Conservation (phyloP, 2,888 invertebrate genomes). For the Nomada goodeniana region DNA sequence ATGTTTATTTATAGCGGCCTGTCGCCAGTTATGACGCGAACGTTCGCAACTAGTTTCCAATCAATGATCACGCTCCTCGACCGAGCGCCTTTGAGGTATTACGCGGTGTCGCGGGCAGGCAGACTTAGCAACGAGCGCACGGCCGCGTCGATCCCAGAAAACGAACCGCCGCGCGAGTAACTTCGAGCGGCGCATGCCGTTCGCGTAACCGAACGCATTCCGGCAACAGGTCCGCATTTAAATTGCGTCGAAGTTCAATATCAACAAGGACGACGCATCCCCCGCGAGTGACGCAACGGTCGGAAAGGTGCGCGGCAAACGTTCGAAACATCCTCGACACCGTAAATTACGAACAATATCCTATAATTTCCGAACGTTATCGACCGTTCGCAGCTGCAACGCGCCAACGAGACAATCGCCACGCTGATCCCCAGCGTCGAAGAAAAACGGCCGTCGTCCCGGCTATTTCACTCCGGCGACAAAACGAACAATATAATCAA, state of each 20-base stretch:
- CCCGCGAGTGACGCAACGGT: neutral
- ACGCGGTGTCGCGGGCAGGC: neutral
- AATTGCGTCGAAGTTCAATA: no score
- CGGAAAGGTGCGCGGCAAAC: neutral
- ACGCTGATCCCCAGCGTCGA: neutral
- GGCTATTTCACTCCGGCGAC: neutral
- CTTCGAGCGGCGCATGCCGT: neutral
- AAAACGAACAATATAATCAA: slow-evolving; percentile 26
- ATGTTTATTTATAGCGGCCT: slow-evolving; percentile 56
- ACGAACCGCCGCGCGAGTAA: neutral
- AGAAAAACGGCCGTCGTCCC: neutral
- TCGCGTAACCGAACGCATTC: neutral
- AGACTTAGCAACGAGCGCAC: neutral
- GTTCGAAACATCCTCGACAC: neutral
- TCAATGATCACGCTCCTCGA: slow-evolving; percentile 37
- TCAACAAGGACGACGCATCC: neutral
- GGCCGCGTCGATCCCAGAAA: neutral
- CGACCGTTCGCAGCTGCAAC: neutral
- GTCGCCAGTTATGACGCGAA: slow-evolving; percentile 58
- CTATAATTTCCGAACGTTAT: slow-evolving; percentile 5
- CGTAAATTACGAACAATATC: neutral
- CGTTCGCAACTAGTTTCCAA: slow-evolving; percentile 53
- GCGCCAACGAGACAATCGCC: neutral
- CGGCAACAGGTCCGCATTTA: no score
- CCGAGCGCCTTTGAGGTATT: slow-evolving; percentile 24